phyloP scores from a whole-genome alignment of 1,140 invertebrate genomes.

The Caenorhabditis inopinata region DNA sequence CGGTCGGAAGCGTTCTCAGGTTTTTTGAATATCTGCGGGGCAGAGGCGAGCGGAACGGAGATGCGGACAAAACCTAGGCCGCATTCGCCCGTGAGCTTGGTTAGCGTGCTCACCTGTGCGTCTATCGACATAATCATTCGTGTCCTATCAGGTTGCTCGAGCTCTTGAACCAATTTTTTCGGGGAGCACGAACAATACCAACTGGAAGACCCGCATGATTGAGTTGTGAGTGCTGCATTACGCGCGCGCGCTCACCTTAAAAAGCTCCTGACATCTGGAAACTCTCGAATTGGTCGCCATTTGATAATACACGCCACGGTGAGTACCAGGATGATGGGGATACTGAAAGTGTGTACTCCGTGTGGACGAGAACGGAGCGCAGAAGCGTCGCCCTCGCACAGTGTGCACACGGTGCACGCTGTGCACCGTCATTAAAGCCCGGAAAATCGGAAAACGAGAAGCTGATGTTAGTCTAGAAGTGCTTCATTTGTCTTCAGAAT shows the following conservation, averaged over 20 bases:
- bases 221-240: background rate
- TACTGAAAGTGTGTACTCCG: slow-evolving; percentile 12
- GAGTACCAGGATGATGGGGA: slow-evolving; percentile 19
- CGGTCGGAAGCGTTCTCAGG: too few relatives aligned
- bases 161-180: slow-evolving; percentile 32
- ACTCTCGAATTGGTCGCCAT: slow-evolving; percentile 24
- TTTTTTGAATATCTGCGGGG: too few relatives aligned
- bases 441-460: too few relatives aligned
- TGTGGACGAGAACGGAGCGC: too few relatives aligned
- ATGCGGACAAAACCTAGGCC: too few relatives aligned
- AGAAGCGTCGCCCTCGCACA: too few relatives aligned
- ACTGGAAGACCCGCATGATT: background rate
- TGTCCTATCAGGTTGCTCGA: slow-evolving; percentile 12
- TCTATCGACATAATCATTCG: slow-evolving; percentile 36
- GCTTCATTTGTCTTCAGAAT: too few relatives aligned
- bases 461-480: too few relatives aligned
- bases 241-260: background rate
- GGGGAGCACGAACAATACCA: slow-evolving; percentile 38
- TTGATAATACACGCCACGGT: slow-evolving; percentile 33
- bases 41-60: too few relatives aligned
- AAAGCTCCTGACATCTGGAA: slow-evolving; percentile 6
- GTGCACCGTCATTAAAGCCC: too few relatives aligned
- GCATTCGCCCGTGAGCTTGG: too few relatives aligned
- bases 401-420: too few relatives aligned
- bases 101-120: slow-evolving; percentile 38